Evolutionary conservation across 1,140 invertebrate species (phyloP), one percentile per base, ranked within the genome.

Genomic region (silkworm (Bombyx mori)): DNA sequence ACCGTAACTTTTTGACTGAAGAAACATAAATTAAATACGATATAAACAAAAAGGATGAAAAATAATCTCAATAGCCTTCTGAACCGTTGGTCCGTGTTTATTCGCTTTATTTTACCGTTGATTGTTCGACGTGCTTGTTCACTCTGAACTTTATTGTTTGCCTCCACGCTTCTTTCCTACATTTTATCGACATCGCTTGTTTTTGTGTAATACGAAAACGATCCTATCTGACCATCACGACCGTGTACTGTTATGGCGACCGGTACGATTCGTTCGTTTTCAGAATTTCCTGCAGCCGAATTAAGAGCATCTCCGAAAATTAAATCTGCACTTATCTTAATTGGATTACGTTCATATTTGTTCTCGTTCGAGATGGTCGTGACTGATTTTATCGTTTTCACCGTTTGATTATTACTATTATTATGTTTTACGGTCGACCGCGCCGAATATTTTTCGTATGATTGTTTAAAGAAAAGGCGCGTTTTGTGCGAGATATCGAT

Each of bases 201-300:
- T 73, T 75, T 73, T 66, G 58, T 63, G 61, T 64, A 68, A 67
- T 65, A 47, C 61, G 48, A 65, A 35, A 67, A 67, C 59, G 56
- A 71, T 68, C 60, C 44, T 63, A 75, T 76, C 64, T 64, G 67
- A 57, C 44, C 66, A 66, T 68, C 69, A 74, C 66, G 67, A 69
- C 51, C 55, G 44, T 66, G 60, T 72, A 67, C 67, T 69, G 72
- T 75, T 73, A 73, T 69, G 61, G 64, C 61, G 65, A 66, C 52
- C 61, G 52, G 60, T 55, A 70, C 57, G 58, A 67, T 69, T 62
- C 57, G 60, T 62, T 66, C 66, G 60, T 55, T 61, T 57, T 9
- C 6, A n/a, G 26, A 35, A 43, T 54, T 63, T 63, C 52, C 56
- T 59, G 54, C 48, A 56, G 54, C 56, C 60, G 57, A 57, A 60